phyloP scores from a whole-genome alignment of 2,113 vertebrate species.

The Phoenicopterus ruber region DNA sequence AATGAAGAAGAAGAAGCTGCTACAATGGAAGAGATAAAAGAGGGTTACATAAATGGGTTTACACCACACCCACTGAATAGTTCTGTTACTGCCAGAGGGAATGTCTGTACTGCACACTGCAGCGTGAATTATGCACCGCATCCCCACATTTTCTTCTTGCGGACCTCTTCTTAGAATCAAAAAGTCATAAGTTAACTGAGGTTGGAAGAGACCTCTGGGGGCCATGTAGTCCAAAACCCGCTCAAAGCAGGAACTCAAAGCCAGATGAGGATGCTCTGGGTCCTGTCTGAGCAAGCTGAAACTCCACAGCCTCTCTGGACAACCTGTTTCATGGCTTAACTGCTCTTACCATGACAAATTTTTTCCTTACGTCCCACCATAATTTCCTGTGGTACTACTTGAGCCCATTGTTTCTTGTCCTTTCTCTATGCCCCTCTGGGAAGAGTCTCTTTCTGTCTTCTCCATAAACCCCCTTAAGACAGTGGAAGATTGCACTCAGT shows the following conservation, averaged over 20 bases:
- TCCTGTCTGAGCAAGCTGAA: neutral
- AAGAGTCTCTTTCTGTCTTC: neutral
- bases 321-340: neutral
- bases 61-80: slow-evolving; percentile 42
- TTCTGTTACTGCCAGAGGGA: slow-evolving; percentile 24
- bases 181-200: neutral
- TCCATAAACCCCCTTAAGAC: neutral
- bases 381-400: neutral
- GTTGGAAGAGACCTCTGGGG: neutral
- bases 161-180: neutral
- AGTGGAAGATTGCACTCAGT: neutral
- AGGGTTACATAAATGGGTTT: slow-evolving; percentile 21
- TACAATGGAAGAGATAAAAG: slow-evolving; percentile 53
- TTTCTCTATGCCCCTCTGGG: neutral
- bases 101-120: slow-evolving; percentile 3
- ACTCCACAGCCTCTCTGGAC: neutral
- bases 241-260: neutral
- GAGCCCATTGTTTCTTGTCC: neutral
- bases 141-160: neutral
- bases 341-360: neutral
- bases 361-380: neutral
- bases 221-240: neutral
- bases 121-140: neutral
- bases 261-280: neutral
- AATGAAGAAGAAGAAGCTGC: slow-evolving; percentile 24